Percentiles rank a stretch among this genome's conserved stretches.
Evolutionary conservation across 2,888 invertebrate species (phyloP).

Genomic region (Hyalella azteca): DNA sequence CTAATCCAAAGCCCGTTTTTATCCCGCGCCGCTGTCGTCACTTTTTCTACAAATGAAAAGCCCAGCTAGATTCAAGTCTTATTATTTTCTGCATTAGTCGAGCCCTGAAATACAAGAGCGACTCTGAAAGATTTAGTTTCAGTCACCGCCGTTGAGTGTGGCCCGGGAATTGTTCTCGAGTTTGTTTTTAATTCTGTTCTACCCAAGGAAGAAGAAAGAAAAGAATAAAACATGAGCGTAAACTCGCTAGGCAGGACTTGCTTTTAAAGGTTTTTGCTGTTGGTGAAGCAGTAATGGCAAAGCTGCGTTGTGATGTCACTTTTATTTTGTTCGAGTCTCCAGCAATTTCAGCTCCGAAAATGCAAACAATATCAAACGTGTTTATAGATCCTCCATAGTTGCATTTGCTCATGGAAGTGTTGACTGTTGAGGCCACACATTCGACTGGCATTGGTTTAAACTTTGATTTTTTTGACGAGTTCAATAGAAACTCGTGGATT

Average conservation of each 20-base stretch:
- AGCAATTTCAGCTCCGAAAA: too few relatives aligned
- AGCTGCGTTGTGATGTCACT: too few relatives aligned
- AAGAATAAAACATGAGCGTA: too few relatives aligned
- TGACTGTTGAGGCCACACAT: too few relatives aligned
- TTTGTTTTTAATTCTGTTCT: not conserved
- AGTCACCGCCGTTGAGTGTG: not conserved
- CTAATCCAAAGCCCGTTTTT: not conserved
- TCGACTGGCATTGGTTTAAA: too few relatives aligned
- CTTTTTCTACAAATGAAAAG: conserved; percentile 16
- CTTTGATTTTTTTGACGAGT: too few relatives aligned
- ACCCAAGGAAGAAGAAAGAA: not conserved
- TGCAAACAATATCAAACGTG: too few relatives aligned
- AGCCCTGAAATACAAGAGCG: conserved; percentile 13
- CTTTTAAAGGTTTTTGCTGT: not conserved
- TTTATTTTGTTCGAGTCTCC: too few relatives aligned
- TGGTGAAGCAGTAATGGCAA: not conserved
- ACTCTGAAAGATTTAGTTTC: conserved; percentile 19
- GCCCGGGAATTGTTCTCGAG: conserved; percentile 5
- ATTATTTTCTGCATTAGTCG: conserved; percentile 12
- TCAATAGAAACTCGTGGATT: too few relatives aligned
- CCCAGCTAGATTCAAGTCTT: conserved; percentile 1
- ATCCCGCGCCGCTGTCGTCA: not conserved
- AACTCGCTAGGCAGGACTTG: not conserved
- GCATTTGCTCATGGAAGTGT: too few relatives aligned
- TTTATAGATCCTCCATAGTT: too few relatives aligned